A percentile compares a stretch with the other conserved stretches of the same genome.
Conservation (phyloP, 2,797 vertebrate species). For the Sylvilagus floridanus region DNA sequence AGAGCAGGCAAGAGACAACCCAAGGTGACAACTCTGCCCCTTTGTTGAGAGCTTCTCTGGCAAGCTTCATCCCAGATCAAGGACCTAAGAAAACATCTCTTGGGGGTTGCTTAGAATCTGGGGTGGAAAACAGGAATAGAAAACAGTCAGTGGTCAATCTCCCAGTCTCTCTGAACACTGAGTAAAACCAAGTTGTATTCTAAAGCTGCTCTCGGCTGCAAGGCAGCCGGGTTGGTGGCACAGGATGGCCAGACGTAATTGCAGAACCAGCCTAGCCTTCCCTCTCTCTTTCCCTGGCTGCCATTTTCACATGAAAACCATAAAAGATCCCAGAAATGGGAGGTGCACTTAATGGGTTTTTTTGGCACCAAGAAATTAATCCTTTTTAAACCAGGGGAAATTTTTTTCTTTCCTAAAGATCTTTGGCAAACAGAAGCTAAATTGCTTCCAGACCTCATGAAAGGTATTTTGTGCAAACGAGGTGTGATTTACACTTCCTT, state of each 20-base stretch:
- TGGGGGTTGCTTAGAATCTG: background rate
- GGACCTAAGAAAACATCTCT: background rate
- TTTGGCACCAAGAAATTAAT: slow-evolving; percentile 85
- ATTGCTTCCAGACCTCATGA: slow-evolving; percentile 86
- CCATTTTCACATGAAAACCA: slow-evolving; percentile 82
- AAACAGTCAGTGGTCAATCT: background rate
- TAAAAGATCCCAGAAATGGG: slow-evolving; percentile 84
- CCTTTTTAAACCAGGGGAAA: slow-evolving; percentile 80
- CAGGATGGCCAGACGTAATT: background rate
- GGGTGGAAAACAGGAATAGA: background rate
- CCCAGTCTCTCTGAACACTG: background rate
- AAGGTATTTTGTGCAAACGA: slow-evolving; percentile 86
- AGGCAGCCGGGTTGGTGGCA: background rate
- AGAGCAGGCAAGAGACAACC: background rate
- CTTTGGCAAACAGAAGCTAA: slow-evolving; percentile 85
- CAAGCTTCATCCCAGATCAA: background rate
- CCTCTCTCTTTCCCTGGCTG: slow-evolving; percentile 64
- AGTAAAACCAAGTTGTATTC: background rate
- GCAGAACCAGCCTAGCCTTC: slow-evolving; percentile 38
- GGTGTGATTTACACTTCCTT: slow-evolving; percentile 86
- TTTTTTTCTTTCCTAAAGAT: slow-evolving; percentile 84
- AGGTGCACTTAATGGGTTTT: slow-evolving; percentile 82
- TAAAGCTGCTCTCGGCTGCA: background rate
- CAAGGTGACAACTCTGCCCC: background rate
- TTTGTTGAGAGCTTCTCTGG: background rate